phyloP scores from a whole-genome alignment of 2,888 invertebrate genomes.

The Ophion slaviceki region DNA sequence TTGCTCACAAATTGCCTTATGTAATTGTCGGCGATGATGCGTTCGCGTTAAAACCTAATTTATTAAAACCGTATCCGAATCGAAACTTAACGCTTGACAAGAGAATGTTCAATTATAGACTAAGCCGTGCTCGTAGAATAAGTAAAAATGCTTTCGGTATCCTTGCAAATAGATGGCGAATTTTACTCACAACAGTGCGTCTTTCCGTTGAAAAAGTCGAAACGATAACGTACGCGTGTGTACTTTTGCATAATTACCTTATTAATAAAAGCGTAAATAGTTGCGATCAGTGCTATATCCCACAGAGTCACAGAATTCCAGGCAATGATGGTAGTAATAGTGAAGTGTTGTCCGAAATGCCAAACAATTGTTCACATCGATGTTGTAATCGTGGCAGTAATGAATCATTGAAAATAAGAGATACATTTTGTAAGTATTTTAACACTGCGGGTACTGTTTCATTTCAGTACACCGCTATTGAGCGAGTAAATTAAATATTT shows the following conservation, averaged over 20 bases:
- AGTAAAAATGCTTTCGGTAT: slow-evolving; percentile 37
- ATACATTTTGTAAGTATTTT: slow-evolving; percentile 32
- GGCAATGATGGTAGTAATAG: slow-evolving; percentile 8
- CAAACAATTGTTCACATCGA: slow-evolving; percentile 13
- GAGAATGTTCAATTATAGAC: slow-evolving; percentile 58
- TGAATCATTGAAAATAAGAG: slow-evolving; percentile 25
- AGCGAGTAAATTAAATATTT: slow-evolving; percentile 22
- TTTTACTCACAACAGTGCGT: slow-evolving; percentile 30
- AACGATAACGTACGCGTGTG: slow-evolving; percentile 31
- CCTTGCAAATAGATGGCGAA: slow-evolving; percentile 33
- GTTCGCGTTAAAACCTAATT: too few species aligned
- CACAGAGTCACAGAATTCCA: slow-evolving; percentile 31
- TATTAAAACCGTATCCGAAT: slow-evolving; percentile 24
- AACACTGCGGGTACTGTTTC: slow-evolving; percentile 22
- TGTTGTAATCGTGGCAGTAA: slow-evolving; percentile 25
- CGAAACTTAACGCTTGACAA: slow-evolving; percentile 38
- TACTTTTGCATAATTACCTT: slow-evolving; percentile 43
- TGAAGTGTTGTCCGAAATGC: slow-evolving; percentile 15
- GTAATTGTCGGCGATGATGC: too few species aligned
- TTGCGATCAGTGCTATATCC: slow-evolving; percentile 29
- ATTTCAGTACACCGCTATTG: slow-evolving; percentile 40
- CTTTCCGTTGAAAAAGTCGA: slow-evolving; percentile 36
- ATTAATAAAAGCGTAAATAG: slow-evolving; percentile 16
- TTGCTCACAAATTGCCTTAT: too few species aligned
- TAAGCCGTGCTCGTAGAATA: slow-evolving; percentile 53